Conservation (phyloP, 2,113 vertebrate species). For the Tylochromis polylepis region DNA sequence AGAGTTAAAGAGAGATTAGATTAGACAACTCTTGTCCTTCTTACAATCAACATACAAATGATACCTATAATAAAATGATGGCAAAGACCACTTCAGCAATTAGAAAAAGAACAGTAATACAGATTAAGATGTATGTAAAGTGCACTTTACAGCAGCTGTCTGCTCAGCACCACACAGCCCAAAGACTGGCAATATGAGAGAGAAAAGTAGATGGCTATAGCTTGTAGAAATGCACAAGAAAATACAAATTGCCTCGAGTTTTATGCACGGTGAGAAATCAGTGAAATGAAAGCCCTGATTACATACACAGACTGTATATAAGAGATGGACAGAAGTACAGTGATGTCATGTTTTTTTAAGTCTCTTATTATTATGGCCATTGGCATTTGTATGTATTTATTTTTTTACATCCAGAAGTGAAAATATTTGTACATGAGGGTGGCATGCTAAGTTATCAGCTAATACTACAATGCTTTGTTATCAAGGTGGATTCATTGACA, state of each 20-base stretch:
- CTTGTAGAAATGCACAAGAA: not conserved
- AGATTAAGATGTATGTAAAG: constrained; percentile 15
- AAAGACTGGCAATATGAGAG: not conserved
- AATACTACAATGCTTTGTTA: not conserved
- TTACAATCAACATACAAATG: not conserved
- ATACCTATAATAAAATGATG: not conserved
- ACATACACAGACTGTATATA: not conserved
- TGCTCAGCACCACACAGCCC: not conserved
- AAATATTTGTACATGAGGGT: not conserved
- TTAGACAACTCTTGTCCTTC: not conserved
- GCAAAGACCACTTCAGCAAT: constrained; percentile 10
- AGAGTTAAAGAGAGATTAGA: not conserved
- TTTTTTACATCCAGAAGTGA: not conserved
- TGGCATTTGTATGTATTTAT: not conserved
- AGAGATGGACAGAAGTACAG: not conserved
- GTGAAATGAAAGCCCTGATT: not conserved
- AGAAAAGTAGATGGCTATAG: not conserved
- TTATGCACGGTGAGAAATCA: not conserved
- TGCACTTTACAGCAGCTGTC: not conserved
- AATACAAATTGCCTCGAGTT: not conserved
- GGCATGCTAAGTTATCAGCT: not conserved
- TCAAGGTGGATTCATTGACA: not conserved
- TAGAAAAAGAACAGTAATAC: constrained; percentile 4
- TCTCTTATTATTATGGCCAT: not conserved
- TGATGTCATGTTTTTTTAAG: not conserved